phyloP scores from a whole-genome alignment of 2,113 vertebrate genomes.

The Noctilio leporinus region DNA sequence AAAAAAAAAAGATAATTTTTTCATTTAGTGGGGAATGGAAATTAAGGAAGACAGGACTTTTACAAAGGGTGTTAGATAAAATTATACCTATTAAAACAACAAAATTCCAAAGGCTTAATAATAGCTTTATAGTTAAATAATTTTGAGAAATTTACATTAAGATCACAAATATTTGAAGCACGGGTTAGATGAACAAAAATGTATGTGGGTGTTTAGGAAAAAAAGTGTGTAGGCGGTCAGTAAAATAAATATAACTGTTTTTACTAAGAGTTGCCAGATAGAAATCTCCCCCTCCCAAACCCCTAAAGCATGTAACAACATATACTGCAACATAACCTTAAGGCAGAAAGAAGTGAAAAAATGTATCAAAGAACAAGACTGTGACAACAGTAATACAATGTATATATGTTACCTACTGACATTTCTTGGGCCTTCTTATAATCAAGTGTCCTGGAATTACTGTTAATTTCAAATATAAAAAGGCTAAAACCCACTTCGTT shows the following conservation, averaged over 20 bases:
- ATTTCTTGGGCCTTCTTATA: conserved; percentile 82
- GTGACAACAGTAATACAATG: conserved; percentile 53
- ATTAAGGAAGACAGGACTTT: conserved; percentile 3
- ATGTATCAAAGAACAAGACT: conserved; percentile 19
- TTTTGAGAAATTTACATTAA: not conserved
- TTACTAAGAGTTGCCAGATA: not conserved
- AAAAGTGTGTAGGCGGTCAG: not conserved
- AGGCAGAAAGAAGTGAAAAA: conserved; percentile 6
- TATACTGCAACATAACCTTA: not conserved
- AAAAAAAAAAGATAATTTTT: too few species aligned
- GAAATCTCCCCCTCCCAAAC: not conserved
- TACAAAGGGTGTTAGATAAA: not conserved
- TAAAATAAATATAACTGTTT: conserved; percentile 8
- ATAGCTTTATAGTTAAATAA: not conserved
- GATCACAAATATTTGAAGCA: not conserved
- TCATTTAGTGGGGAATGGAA: not conserved
- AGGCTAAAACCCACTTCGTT: conserved; percentile 81
- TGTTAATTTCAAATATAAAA: conserved; percentile 84
- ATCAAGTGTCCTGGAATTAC: conserved; percentile 81
- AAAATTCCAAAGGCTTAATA: not conserved
- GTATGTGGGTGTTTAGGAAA: not conserved
- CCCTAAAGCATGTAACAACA: not conserved
- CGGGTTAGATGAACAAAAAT: not conserved
- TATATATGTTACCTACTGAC: conserved; percentile 80
- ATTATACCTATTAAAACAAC: not conserved